These are phyloP conservation scores for Halictus rubicundus DNA, from an alignment of 1,140 invertebrate species.

Conservation along the genomic window DNA sequence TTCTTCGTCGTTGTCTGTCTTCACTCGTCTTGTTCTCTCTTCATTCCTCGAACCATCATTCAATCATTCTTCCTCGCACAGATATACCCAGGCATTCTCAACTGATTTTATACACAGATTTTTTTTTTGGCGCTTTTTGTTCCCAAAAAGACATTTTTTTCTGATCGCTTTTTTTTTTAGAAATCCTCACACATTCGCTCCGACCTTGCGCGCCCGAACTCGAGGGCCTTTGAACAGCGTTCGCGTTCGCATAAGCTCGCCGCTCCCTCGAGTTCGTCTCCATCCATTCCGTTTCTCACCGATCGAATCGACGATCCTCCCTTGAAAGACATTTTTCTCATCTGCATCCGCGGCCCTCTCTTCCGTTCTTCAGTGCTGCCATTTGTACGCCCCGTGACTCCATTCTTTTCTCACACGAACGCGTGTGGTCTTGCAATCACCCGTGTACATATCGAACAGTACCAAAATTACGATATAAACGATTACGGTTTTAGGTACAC, in stretches of 20 bases:
- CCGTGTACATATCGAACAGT: slow-evolving; percentile 9
- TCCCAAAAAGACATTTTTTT: slow-evolving; percentile 66
- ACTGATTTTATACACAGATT: slow-evolving; percentile 38
- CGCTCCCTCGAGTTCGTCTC: not conserved
- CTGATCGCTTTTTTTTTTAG: slow-evolving; percentile 48
- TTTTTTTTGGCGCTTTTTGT: slow-evolving; percentile 64
- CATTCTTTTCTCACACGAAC: not conserved
- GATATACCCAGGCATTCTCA: not conserved
- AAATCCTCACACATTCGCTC: slow-evolving; percentile 43
- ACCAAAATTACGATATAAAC: slow-evolving; percentile 58
- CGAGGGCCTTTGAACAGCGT: too few species aligned
- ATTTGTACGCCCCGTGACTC: not conserved
- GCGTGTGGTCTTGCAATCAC: not conserved
- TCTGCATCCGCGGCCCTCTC: not conserved
- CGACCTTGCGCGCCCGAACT: not conserved
- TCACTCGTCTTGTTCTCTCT: not conserved
- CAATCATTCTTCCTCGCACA: slow-evolving; percentile 15
- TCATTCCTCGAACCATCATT: not conserved
- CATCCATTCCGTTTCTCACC: not conserved
- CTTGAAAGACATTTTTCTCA: not conserved
- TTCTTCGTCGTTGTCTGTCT: too few species aligned
- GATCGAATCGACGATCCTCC: slow-evolving; percentile 6
- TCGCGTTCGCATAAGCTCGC: too few species aligned
- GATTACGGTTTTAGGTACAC: slow-evolving; percentile 38
- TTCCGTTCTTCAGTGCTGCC: not conserved